Evolutionary conservation across 1,140 invertebrate genomes (phyloP).

Genomic region (Latrodectus geometricus): DNA sequence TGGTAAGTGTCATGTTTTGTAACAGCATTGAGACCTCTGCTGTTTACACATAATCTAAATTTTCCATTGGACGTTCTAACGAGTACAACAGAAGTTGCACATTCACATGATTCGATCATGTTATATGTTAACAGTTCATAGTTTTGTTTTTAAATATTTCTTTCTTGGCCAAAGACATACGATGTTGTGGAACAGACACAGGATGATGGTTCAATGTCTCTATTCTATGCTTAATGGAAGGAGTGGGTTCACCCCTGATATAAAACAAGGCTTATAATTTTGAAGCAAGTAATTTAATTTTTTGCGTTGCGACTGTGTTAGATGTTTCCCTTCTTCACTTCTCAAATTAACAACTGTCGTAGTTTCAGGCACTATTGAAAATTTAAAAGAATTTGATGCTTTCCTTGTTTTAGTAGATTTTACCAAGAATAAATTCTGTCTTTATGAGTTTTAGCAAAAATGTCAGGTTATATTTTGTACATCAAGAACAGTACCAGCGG

Average conservation of each 20-base stretch:
- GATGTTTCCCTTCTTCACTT: too few relatives aligned
- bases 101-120: constrained; percentile 68
- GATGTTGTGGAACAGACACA: neutral
- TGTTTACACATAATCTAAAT: constrained; percentile 70
- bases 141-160: constrained; percentile 40
- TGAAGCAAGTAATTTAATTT: too few relatives aligned
- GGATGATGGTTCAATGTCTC: neutral
- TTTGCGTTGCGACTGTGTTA: too few relatives aligned
- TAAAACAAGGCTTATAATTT: too few relatives aligned
- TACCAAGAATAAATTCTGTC: too few relatives aligned
- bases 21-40: constrained; percentile 69
- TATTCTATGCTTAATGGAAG: neutral
- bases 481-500: neutral
- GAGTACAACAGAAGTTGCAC: constrained; percentile 70
- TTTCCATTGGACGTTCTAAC: constrained; percentile 69
- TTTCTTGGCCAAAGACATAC: neutral
- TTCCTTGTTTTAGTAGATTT: too few relatives aligned
- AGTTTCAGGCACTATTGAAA: too few relatives aligned
- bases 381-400: too few relatives aligned
- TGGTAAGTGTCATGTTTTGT: constrained; percentile 71
- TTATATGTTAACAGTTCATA: constrained; percentile 65
- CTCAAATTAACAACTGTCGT: too few relatives aligned
- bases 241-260: neutral
- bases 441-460: neutral
- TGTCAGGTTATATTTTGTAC: neutral